Conservation (phyloP, 2,797 vertebrate species). For the Nannoperca obscura region DNA sequence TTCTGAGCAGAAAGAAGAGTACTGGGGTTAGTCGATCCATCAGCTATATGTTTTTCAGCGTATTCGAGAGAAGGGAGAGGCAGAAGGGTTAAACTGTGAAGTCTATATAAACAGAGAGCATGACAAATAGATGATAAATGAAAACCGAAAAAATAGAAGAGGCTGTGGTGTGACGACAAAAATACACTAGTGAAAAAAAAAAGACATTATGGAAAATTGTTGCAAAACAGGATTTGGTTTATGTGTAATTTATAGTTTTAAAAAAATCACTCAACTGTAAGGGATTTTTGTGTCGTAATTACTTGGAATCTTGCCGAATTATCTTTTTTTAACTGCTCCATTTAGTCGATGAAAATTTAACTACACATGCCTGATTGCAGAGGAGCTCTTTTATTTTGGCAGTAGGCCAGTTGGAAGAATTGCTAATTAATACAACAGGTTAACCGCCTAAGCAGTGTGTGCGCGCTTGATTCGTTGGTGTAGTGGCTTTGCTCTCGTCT, state of each 20-base stretch:
- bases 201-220: constrained; percentile 13
- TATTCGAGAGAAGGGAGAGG: constrained; percentile 31
- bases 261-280: constrained; percentile 27
- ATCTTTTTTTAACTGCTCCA: constrained; percentile 10
- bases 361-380: constrained; percentile 47
- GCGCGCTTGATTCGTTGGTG: constrained; percentile 7
- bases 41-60: constrained; percentile 48
- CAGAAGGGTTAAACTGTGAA: constrained; percentile 59
- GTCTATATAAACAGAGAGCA: constrained; percentile 71
- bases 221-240: constrained; percentile 16
- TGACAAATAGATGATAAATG: constrained; percentile 67
- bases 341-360: constrained; percentile 32
- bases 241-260: constrained; percentile 21
- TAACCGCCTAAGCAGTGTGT: constrained; percentile 20
- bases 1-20: constrained; percentile 53
- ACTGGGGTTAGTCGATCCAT: constrained; percentile 46
- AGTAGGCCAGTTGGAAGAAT: constrained; percentile 32
- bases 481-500: constrained; percentile 13
- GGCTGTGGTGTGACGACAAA: constrained; percentile 5
- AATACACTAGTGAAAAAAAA: constrained; percentile 21
- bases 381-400: constrained; percentile 44
- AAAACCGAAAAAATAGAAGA: constrained; percentile 44
- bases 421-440: constrained; percentile 53
- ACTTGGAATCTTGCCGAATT: constrained; percentile 42
- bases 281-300: constrained; percentile 47